phyloP scores from a whole-genome alignment of 1,140 invertebrate species.

The Melanaphis sacchari region DNA sequence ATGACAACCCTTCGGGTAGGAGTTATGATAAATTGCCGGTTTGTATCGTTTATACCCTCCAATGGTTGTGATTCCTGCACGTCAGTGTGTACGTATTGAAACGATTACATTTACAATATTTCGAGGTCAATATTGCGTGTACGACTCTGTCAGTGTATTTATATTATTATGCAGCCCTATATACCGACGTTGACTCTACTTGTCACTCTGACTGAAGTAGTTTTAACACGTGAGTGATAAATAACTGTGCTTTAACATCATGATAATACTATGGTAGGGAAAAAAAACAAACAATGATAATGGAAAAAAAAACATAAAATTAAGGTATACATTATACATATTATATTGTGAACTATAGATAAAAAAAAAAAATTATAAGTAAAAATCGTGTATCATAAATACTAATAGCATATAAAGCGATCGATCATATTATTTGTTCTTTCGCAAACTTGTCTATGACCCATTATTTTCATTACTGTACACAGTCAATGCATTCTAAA shows the following conservation, averaged over 20 bases:
- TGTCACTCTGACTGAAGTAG: background rate
- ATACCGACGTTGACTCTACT: background rate
- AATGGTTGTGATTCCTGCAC: background rate
- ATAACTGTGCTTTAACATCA: background rate
- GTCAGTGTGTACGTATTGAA: slow-evolving; percentile 29
- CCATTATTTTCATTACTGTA: too few relatives aligned
- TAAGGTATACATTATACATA: background rate
- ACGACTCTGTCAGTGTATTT: background rate
- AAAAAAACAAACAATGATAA: background rate
- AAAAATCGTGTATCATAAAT: background rate
- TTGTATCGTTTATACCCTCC: background rate
- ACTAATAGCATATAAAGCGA: too few relatives aligned
- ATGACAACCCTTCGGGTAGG: background rate
- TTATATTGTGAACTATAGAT: background rate
- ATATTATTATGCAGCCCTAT: background rate
- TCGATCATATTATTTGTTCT: background rate
- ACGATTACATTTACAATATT: background rate
- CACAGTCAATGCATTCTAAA: too few relatives aligned
- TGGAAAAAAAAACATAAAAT: background rate
- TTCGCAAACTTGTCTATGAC: too few relatives aligned
- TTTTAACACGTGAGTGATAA: slow-evolving; percentile 3
- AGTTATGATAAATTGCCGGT: slow-evolving; percentile 13
- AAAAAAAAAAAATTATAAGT: background rate
- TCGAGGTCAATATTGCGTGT: background rate
- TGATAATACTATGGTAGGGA: background rate